A percentile compares a stretch with the other conserved stretches of the same genome.
Conservation (phyloP, 2,797 vertebrate genomes). For the Argyrosomus regius region DNA sequence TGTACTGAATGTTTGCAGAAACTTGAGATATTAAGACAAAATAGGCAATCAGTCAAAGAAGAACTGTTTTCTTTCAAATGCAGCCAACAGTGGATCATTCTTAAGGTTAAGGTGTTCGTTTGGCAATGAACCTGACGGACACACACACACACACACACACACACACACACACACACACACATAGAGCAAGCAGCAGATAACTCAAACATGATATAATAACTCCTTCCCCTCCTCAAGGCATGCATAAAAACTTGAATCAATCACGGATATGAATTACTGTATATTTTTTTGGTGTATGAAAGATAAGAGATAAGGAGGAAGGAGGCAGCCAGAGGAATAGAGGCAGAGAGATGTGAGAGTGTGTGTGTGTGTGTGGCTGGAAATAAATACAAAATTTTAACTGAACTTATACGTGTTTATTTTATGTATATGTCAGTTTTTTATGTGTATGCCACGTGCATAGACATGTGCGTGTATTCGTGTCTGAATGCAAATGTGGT, state of each 20-base stretch:
- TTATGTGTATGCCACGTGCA: neutral
- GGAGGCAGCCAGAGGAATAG: slow-evolving; percentile 37
- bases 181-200: slow-evolving; percentile 42
- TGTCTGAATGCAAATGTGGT: slow-evolving; percentile 8
- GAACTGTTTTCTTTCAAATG: slow-evolving; percentile 54
- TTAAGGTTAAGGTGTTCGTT: slow-evolving; percentile 57
- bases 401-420: neutral
- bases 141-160: slow-evolving; percentile 19
- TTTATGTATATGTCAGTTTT: neutral
- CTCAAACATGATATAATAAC: slow-evolving; percentile 60
- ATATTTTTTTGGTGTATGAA: slow-evolving; percentile 54
- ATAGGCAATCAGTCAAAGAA: slow-evolving; percentile 48
- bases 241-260: slow-evolving; percentile 48
- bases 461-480: neutral
- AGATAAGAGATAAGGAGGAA: slow-evolving; percentile 40
- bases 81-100: slow-evolving; percentile 57
- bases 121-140: slow-evolving; percentile 25
- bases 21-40: slow-evolving; percentile 42
- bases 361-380: neutral
- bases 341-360: slow-evolving; percentile 13
- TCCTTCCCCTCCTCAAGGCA: slow-evolving; percentile 55
- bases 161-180: slow-evolving; percentile 14
- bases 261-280: slow-evolving; percentile 62
- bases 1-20: slow-evolving; percentile 22
- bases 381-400: slow-evolving; percentile 19